Conservation (phyloP, 2,113 vertebrate species). For the Artemisiospiza belli region DNA sequence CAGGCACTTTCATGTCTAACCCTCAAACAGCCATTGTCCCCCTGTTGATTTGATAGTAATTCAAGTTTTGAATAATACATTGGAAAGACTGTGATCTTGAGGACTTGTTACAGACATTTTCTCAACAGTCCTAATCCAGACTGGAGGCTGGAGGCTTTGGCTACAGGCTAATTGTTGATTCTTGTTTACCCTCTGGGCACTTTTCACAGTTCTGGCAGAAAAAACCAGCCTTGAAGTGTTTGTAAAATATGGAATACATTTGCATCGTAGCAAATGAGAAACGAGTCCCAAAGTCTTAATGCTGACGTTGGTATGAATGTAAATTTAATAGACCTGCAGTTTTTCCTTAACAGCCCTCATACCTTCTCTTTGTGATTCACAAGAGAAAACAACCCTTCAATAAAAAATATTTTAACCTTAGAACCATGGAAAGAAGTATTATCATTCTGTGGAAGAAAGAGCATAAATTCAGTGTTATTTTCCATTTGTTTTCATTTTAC, state of each 20-base stretch:
- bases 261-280: constrained; percentile 1
- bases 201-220: constrained; percentile 6
- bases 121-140: background rate
- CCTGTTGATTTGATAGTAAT: background rate
- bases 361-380: constrained; percentile 18
- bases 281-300: background rate
- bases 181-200: background rate
- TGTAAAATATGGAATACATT: background rate
- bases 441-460: background rate
- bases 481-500: background rate
- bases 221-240: background rate
- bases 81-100: background rate
- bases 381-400: background rate
- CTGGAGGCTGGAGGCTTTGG: background rate
- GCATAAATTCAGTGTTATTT: background rate
- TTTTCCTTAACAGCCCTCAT: background rate
- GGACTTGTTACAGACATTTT: background rate
- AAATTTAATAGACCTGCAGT: background rate
- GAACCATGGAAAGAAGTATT: background rate
- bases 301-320: background rate
- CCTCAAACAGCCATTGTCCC: background rate
- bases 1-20: background rate
- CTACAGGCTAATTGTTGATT: background rate
- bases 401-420: background rate
- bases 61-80: background rate